A percentile compares a stretch with the other conserved stretches of the same genome.
Evolutionary conservation across 2,113 vertebrate genomes (phyloP).

Genomic region (Dasyurus viverrinus): DNA sequence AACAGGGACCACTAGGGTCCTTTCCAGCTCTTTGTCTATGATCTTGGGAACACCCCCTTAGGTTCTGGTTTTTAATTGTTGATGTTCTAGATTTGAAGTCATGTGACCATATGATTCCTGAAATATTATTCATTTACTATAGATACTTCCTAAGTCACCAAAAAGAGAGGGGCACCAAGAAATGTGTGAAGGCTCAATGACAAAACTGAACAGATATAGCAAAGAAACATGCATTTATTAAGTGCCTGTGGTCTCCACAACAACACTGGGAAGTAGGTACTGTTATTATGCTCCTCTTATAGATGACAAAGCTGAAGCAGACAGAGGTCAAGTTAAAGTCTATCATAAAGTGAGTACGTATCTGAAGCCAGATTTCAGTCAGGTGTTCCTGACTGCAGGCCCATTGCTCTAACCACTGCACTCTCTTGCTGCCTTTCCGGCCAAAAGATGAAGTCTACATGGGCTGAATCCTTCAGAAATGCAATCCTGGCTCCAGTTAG

Average conservation of each 20-base stretch:
- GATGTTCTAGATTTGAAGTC: slow-evolving; percentile 41
- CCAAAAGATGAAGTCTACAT: not conserved
- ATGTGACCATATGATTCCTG: not conserved
- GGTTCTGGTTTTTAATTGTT: not conserved
- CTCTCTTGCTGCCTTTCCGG: not conserved
- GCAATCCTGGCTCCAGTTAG: not conserved
- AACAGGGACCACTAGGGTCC: not conserved
- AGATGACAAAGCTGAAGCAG: not conserved
- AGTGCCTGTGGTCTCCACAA: not conserved
- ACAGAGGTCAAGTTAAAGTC: not conserved
- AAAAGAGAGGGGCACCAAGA: slow-evolving; percentile 24
- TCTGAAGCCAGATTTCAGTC: not conserved
- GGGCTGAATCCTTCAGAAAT: not conserved
- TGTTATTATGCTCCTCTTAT: not conserved
- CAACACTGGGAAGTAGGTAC: not conserved
- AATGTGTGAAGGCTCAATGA: slow-evolving; percentile 22
- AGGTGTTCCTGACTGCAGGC: not conserved
- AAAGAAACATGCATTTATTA: not conserved
- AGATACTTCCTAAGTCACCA: slow-evolving; percentile 47
- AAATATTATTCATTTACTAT: slow-evolving; percentile 42
- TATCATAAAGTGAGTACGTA: not conserved
- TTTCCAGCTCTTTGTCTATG: not conserved
- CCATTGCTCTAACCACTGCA: not conserved
- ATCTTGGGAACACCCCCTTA: not conserved
- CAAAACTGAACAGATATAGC: not conserved